Percentiles rank a stretch among this genome's conserved stretches.
Conservation (phyloP, 2,797 vertebrate genomes). For the Pygocentrus nattereri region DNA sequence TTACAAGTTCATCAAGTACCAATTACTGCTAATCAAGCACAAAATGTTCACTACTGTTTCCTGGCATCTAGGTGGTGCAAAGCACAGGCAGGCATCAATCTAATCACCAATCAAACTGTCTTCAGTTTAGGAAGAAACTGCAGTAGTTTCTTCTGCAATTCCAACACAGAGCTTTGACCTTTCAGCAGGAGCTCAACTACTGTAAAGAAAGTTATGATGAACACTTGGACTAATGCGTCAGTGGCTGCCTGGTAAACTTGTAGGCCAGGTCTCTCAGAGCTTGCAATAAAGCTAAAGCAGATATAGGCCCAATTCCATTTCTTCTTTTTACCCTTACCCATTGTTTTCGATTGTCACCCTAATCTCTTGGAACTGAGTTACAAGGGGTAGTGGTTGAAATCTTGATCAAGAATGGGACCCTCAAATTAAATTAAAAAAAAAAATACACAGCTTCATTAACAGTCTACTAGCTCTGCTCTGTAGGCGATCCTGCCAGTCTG, state of each 20-base stretch:
- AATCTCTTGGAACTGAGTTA: no score
- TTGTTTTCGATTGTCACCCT: no score
- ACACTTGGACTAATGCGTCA: background rate
- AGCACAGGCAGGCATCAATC: background rate
- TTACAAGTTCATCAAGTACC: conserved; percentile 11
- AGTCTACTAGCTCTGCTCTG: no score
- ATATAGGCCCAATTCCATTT: no score
- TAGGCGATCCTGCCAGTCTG: no score
- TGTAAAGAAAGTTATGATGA: background rate
- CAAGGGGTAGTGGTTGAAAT: no score
- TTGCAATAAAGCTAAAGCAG: background rate
- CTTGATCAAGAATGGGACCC: no score
- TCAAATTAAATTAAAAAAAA: no score
- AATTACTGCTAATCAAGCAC: conserved; percentile 22
- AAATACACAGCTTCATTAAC: no score
- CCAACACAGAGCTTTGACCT: background rate
- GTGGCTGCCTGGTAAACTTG: background rate
- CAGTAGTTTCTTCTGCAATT: background rate
- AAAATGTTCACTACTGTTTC: background rate
- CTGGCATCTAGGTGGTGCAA: background rate
- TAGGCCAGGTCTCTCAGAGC: background rate
- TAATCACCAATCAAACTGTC: background rate
- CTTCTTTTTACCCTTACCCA: no score
- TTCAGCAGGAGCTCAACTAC: background rate
- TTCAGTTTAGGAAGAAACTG: background rate